phyloP scores from a whole-genome alignment of 1,140 invertebrate species.

The Pemphigus obesinymphae region DNA sequence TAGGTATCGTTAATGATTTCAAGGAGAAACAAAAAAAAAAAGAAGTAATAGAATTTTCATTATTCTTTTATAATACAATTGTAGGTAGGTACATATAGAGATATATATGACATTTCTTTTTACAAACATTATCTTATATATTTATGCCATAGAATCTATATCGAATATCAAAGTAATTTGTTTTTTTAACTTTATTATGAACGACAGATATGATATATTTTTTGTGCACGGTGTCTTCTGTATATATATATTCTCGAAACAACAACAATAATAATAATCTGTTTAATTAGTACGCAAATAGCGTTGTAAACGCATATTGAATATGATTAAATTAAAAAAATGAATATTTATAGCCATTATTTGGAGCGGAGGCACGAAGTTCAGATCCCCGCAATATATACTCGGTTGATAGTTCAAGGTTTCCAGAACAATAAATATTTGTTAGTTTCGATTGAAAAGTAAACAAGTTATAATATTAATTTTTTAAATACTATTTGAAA shows the following conservation, averaged over 20 bases:
- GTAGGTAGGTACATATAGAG: no score
- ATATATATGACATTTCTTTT: no score
- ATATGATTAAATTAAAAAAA: not conserved
- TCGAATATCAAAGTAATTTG: no score
- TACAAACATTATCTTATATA: no score
- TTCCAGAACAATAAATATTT: not conserved
- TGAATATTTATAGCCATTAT: not conserved
- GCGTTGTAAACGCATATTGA: not conserved
- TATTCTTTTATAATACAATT: no score
- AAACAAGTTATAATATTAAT: not conserved
- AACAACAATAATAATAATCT: not conserved
- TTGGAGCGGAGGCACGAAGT: not conserved
- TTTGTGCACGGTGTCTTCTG: not conserved
- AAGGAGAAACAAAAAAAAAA: no score
- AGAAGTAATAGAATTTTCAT: no score
- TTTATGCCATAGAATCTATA: no score
- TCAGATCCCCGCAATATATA: not conserved
- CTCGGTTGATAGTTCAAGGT: not conserved
- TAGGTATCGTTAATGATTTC: no score
- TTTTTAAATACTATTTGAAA: not conserved
- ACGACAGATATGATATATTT: no score
- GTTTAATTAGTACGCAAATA: not conserved
- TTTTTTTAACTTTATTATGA: no score
- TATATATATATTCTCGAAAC: not conserved
- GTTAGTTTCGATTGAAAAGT: not conserved